Percentiles rank a stretch among this genome's conserved stretches.
These are phyloP conservation scores for Pyralis farinalis DNA, from an alignment of 2,888 invertebrate species.

Conservation along the genomic window DNA sequence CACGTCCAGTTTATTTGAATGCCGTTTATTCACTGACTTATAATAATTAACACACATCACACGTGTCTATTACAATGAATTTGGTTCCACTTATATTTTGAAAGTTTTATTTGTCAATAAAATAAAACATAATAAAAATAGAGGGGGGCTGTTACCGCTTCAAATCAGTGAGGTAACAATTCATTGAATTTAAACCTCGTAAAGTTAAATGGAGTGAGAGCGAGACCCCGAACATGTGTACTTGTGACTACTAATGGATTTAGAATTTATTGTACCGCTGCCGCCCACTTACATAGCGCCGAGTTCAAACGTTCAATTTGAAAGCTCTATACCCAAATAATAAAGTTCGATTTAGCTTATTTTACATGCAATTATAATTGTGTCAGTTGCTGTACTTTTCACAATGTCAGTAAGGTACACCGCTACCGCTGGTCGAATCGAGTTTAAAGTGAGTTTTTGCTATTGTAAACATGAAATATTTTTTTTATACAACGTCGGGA, in stretches of 20 bases:
- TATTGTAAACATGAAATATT: too few relatives aligned
- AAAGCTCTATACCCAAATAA: not conserved
- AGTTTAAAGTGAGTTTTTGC: not conserved
- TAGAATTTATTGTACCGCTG: slow-evolving; percentile 72
- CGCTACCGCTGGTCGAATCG: not conserved
- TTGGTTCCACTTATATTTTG: too few relatives aligned
- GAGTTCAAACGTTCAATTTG: not conserved
- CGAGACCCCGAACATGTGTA: slow-evolving; percentile 72
- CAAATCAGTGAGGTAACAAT: slow-evolving; percentile 60
- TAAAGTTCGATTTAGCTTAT: slow-evolving; percentile 1
- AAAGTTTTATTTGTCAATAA: too few relatives aligned
- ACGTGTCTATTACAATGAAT: too few relatives aligned
- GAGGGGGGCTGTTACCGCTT: slow-evolving; percentile 33
- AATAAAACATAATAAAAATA: too few relatives aligned
- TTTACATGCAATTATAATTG: not conserved
- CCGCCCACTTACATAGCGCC: slow-evolving; percentile 55
- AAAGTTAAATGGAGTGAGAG: slow-evolving; percentile 76
- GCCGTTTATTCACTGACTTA: too few relatives aligned
- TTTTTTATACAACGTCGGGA: too few relatives aligned
- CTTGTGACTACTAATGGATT: slow-evolving; percentile 73
- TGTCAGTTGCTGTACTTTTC: not conserved
- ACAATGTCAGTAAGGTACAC: not conserved
- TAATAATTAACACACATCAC: too few relatives aligned
- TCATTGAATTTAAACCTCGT: slow-evolving; percentile 76
- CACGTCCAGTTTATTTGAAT: too few relatives aligned